Percentiles rank a stretch among this genome's conserved stretches.
Conservation (phyloP, 2,888 invertebrate genomes). For the Palloptera scutellata region DNA sequence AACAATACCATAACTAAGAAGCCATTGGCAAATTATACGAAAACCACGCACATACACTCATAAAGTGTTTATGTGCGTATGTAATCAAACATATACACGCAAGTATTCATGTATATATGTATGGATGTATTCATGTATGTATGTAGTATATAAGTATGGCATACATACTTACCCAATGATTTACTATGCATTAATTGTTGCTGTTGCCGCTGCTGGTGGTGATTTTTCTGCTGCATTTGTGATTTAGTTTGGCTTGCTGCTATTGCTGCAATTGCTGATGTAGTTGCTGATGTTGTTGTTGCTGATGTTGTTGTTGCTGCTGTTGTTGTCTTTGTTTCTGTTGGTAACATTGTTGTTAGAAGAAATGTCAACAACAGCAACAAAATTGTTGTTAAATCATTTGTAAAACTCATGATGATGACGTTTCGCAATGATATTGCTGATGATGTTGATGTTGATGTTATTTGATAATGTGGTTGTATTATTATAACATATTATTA, state of each 20-base stretch:
- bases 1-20: background rate
- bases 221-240: slow-evolving; percentile 7
- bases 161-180: slow-evolving; percentile 26
- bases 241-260: slow-evolving; percentile 6
- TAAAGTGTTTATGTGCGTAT: background rate
- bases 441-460: background rate
- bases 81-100: background rate
- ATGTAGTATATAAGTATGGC: background rate
- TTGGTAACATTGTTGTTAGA: slow-evolving; percentile 27
- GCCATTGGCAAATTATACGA: background rate
- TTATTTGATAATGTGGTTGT: no score
- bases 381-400: slow-evolving; percentile 28
- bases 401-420: slow-evolving; percentile 24
- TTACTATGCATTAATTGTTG: background rate
- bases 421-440: background rate
- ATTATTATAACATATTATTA: no score
- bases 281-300: slow-evolving; percentile 24
- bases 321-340: slow-evolving; percentile 32
- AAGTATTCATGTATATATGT: background rate
- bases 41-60: background rate
- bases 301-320: slow-evolving; percentile 24
- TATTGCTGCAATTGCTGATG: slow-evolving; percentile 20
- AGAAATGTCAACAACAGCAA: slow-evolving; percentile 28
- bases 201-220: background rate
- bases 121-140: no score